Evolutionary conservation across 2,888 invertebrate genomes (phyloP), one percentile per base, ranked within the genome.

Genomic region (Rhodophaea formosa): DNA sequence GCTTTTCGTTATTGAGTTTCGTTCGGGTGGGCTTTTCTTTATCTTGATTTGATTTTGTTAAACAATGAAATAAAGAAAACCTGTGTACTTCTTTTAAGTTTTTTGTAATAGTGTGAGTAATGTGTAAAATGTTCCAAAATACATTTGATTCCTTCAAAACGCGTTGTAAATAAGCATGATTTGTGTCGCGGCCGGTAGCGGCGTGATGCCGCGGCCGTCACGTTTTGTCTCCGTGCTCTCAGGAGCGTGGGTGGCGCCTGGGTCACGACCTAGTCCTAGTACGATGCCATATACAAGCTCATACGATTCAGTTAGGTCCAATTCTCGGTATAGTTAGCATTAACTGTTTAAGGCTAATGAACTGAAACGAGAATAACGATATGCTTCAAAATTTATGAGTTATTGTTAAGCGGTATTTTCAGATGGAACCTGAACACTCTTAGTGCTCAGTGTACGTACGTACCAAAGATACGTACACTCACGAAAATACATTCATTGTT

Each of bases 161-260:
- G 44, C 30, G 60, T 46, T 64, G 54, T 64, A 62, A 55, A 55
- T 55, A 46, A 54, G 17, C 43, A 51, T 46, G 59, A 54, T 59
- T 55, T 46, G 45, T 55, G 54, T 39, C 12, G 16, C 12, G 32
- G 17, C 8, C n/a, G 45, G 62, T 66, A 62, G 62, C 65, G 62
- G 61, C 45, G 53, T 59, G 49, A 44, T 56, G 49, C 59, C 52
- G 16, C 54, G 61, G 54, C 59, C 63, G 70, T 71, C 72, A 72
- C 68, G 70, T 66, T 64, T 61, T 58, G 67, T 68, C 65, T 63
- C 63, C 61, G 44, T 30, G 53, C 59, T 53, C 56, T 57, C 64
- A 53, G 59, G 58, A 58, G 66, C 67, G 75, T 76, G 75, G 80
- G 77, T 75, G 76, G 79, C 68, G 67, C 68, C 53, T 62, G 63